A percentile compares a stretch with the other conserved stretches of the same genome.
Conservation (phyloP, 2,888 invertebrate genomes). For the Microplitis manilae region DNA sequence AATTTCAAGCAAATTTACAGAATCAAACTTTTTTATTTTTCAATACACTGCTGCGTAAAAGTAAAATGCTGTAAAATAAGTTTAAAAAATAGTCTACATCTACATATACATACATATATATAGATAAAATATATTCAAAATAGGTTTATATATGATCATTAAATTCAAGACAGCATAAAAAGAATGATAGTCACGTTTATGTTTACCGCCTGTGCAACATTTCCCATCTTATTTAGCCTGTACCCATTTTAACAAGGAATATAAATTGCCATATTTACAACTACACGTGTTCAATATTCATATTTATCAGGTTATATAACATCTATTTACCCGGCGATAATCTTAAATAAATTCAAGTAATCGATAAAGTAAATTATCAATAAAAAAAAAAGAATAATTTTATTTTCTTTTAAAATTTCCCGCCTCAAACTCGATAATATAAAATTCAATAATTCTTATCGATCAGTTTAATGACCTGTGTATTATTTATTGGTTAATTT, state of each 20-base stretch:
- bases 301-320: background rate
- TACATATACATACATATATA: no score
- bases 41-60: background rate
- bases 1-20: background rate
- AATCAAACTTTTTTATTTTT: background rate
- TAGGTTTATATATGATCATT: background rate
- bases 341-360: no score
- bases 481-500: background rate
- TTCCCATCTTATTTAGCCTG: background rate
- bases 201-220: background rate
- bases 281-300: conserved; percentile 2
- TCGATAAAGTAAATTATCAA: background rate
- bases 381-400: background rate
- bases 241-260: background rate
- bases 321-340: no score
- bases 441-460: background rate
- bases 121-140: background rate
- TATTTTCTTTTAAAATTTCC: background rate
- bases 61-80: conserved; percentile 19
- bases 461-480: background rate
- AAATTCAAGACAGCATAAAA: background rate
- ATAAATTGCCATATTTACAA: conserved; percentile 27
- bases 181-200: background rate
- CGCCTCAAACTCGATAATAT: background rate
- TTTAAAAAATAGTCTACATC: background rate